Evolutionary conservation across 2,797 vertebrate species (phyloP).

Genomic region (Syndactyla subalaris): DNA sequence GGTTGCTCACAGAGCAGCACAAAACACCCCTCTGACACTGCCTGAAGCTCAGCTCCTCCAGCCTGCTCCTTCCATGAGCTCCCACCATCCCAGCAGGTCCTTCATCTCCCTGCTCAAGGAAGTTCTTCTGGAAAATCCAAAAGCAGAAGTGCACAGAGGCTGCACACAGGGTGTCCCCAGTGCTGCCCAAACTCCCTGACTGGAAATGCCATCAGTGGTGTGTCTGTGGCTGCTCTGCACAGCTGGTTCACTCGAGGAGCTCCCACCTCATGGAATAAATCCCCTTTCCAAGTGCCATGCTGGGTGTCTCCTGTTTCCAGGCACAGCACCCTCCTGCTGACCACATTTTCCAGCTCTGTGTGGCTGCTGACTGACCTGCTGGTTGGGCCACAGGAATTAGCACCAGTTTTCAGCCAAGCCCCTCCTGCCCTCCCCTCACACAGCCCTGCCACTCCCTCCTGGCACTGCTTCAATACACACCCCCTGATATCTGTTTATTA

Average conservation of each 20-base stretch:
- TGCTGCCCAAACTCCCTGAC: neutral
- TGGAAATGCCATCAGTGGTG: neutral
- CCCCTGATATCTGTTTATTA: neutral
- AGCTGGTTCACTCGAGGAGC: neutral
- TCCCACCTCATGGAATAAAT: neutral
- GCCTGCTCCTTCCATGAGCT: neutral
- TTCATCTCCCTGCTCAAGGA: neutral
- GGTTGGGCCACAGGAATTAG: neutral
- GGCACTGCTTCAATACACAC: neutral
- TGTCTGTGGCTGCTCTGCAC: neutral
- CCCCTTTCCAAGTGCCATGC: neutral
- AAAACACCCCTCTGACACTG: neutral
- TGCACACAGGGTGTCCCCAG: neutral
- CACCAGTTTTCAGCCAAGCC: neutral
- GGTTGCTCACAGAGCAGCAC: neutral
- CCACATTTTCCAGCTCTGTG: neutral
- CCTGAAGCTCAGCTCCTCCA: neutral
- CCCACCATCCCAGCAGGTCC: neutral
- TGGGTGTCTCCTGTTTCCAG: neutral
- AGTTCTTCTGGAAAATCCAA: neutral
- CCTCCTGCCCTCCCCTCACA: neutral
- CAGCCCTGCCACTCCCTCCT: neutral
- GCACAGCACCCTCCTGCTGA: neutral
- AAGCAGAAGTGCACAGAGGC: accelerated
- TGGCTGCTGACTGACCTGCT: neutral